Base-by-base conservation (phyloP, 35 echinoderm and acorn worm genomes). In the Antedon bifida region DNA sequence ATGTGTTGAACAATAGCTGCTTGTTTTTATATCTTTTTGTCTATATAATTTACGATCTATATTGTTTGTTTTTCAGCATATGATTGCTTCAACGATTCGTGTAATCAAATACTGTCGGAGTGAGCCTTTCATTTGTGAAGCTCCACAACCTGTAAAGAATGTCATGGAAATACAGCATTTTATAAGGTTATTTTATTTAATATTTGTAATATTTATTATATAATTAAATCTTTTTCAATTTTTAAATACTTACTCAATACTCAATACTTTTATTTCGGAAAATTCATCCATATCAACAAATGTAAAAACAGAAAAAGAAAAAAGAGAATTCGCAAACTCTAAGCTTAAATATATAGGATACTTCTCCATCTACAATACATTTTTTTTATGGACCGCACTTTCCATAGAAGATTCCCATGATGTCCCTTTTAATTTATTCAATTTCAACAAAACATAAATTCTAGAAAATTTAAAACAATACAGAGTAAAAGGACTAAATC, bases 61-160 rank as follows among this genome's bases (percentile, higher is more conserved):
- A 75, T 45, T 33, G 86, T 36, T 76, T 5, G 74, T 34, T 82
- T 84, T 76, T 39, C 83, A 99, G 95, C 95, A 99, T 81, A 81
- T 99, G 38, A 89, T 99, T 32, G 90, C 95, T 5, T 99, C 95
- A 9, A 99, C 84, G 33, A 93, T 99, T 45, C 78, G 95, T 8
- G 84, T 89, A n/a, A 83, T 99, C 33, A 99, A 99, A 39, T 99
- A 87, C 75, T 99, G 91, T 77, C 85, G 95, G 12, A 99, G 95
- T 74, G 95, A 99, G 77, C 88, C 91, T 30, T 99, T 88, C 77
- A 81, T 83, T 81, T 38, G 83, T 56, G 95, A 99, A 31, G 78
- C 95, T 26, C 88, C 91, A 14, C 44, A 91, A 39, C 75, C 88
- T 3, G 91, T 90, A 0, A 99, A 92, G 74, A 99, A 99, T 78